Conservation (phyloP, 2,113 vertebrate genomes). For the Microtus ochrogaster region DNA sequence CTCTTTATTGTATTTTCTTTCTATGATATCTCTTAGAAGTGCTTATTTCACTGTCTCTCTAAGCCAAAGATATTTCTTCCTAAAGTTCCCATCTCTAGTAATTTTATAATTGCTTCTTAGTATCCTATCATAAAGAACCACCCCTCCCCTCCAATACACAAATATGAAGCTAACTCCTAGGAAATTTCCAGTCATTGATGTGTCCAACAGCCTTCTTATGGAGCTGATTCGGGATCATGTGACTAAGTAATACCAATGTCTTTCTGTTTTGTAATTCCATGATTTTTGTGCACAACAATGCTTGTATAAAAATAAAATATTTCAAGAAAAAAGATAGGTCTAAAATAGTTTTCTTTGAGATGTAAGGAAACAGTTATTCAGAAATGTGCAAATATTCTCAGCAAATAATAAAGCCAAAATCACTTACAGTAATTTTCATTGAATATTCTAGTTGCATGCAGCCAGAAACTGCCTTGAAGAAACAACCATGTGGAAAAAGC, state of each 20-base stretch:
- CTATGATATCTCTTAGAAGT: background rate
- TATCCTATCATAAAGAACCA: background rate
- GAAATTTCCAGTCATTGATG: background rate
- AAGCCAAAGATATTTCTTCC: slow-evolving; percentile 54
- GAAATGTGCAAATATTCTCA: background rate
- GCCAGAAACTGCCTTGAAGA: slow-evolving; percentile 8
- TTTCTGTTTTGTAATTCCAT: background rate
- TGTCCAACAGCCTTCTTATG: background rate
- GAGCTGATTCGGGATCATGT: background rate
- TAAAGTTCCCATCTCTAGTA: slow-evolving; percentile 8
- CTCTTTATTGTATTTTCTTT: background rate
- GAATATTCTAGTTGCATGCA: background rate
- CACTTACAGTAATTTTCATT: background rate
- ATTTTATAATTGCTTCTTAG: background rate
- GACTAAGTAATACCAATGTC: slow-evolving; percentile 34
- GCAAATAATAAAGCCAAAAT: background rate
- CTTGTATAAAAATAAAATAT: slow-evolving; percentile 26
- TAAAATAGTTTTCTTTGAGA: background rate
- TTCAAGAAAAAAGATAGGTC: slow-evolving; percentile 22
- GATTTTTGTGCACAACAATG: background rate
- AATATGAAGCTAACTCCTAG: slow-evolving; percentile 2
- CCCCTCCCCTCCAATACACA: background rate
- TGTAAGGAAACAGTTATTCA: background rate
- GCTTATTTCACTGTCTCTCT: slow-evolving; percentile 8
- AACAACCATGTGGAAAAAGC: background rate